Evolutionary conservation across 2,113 vertebrate species (phyloP), one percentile per base, ranked within the genome.

Genomic region (Cnemophilus loriae): DNA sequence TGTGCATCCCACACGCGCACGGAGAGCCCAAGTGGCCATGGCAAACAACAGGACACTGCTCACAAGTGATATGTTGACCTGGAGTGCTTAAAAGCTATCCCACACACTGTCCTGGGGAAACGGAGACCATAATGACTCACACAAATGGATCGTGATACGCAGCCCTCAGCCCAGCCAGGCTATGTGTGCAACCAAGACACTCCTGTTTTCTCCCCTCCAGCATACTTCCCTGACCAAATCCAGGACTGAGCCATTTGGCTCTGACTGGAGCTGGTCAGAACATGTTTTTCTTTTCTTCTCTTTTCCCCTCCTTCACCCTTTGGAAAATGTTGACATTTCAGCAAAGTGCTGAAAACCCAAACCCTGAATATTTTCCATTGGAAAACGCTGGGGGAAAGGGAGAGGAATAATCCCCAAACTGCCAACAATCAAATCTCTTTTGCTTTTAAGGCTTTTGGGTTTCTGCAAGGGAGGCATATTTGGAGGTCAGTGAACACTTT

Each of bases 281-380:
- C 94, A 90, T 93, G 93, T 91, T 96, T 96, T 93, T 94, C 86
- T 92, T 64, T 91, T 89, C 86, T 91, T 95, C 75, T 94, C 56
- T 91, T 75, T 81, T 57, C 64, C n/a, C 76, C 56, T 88, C 83
- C 79, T 86, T 92, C 83, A 80, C 68, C 79, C 95, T 68, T 75
- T 75, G 92, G 92, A 96, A 96, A 96, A 93, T 75, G 49, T 94
- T 90, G 95, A 92, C 88, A 89, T 96, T 95, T 94, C 80, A 95
- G 92, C 64, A 87, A 93, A 93, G 21, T 46, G 44, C 75, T 93
- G 53, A 90, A 92, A 94, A 93, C 44, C 60, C 92, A 93, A 90
- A 90, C 79, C 47, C 71, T 94, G 96, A 96, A 90, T 96, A 96
- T 97, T 96, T 96, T 97, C 96, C 96, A 94, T 84, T 93, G 90